phyloP scores from a whole-genome alignment of 2,113 vertebrate genomes.

The Ammodytes dubius region DNA sequence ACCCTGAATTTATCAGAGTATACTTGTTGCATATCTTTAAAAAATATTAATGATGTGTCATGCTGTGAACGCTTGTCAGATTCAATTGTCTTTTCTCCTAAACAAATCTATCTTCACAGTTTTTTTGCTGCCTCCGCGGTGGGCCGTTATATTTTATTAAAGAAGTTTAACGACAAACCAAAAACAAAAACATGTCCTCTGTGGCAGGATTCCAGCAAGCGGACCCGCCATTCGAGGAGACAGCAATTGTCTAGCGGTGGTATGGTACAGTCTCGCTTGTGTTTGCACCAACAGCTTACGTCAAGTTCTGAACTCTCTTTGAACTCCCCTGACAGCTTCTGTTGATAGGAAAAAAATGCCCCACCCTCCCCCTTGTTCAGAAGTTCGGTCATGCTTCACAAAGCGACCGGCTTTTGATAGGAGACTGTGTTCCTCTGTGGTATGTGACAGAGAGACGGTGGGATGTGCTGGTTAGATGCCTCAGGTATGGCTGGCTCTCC shows the following conservation, averaged over 20 bases:
- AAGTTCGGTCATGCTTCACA: constrained; percentile 68
- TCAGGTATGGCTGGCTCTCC: constrained; percentile 20
- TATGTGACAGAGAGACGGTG: constrained; percentile 26
- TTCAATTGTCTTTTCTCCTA: constrained; percentile 17
- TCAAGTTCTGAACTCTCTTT: constrained; percentile 74
- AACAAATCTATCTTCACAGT: constrained; percentile 24
- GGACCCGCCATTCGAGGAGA: constrained; percentile 58
- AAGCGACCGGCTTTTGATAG: constrained; percentile 47
- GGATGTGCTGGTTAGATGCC: constrained; percentile 30
- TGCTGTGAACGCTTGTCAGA: not conserved
- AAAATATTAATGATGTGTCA: constrained; percentile 21
- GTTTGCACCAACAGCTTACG: constrained; percentile 59
- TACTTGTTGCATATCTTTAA: constrained; percentile 1
- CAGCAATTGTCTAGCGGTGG: constrained; percentile 40
- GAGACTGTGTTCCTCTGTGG: constrained; percentile 42
- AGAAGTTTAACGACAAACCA: constrained; percentile 34
- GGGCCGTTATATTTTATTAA: constrained; percentile 36
- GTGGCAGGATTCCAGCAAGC: constrained; percentile 39
- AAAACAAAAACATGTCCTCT: constrained; percentile 65
- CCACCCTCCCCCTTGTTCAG: constrained; percentile 16
- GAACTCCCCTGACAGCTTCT: constrained; percentile 74
- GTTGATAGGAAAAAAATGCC: constrained; percentile 42
- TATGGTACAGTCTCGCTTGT: constrained; percentile 56
- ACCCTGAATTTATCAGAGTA: constrained; percentile 18
- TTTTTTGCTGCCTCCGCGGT: not conserved